Evolutionary conservation across 2,113 vertebrate genomes (phyloP), one percentile per base, ranked within the genome.

Genomic region (Sinocyclocheilus grahami): DNA sequence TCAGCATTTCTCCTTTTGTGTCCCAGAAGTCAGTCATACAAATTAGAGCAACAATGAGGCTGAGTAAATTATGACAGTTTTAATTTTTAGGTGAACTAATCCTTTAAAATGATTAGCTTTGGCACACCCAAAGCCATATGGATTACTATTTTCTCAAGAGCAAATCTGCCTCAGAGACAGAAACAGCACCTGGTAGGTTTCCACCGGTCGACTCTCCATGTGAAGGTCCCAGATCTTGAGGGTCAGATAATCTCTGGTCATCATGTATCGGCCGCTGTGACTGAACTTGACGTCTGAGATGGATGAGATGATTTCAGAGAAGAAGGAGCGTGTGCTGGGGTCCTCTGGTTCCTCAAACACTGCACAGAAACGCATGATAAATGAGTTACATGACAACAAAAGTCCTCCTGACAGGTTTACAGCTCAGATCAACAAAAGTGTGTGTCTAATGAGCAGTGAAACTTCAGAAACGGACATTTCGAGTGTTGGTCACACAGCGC

Each of bases 271-370:
- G 89, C 98, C 97, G 82, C 96, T 98, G 94, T 99, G 97, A 92
- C 98, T 99, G 95, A 99, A 99, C 94, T 99, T 99, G 86, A 99
- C 97, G 90, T 99, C 98, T 9, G 97, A 98, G 94, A 99, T 98
- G 91, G 97, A 99, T 81, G 98, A 99, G 94, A 98, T 99, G 93
- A 99, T 99, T 95, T 99, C 97, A 71, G 98, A 99, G 93, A 99
- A 99, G 94, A 99, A 99, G 0, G 98, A 99, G 80, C 98, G 95
- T 92, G 97, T 98, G 94, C 97, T 99, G 86, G 97, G 97, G 92
- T 99, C 97, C 93, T 99, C 97, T n/a, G 97, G 97, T 91, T 99
- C 97, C 94, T 98, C 97, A 93, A 99, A 98, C 94, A 97, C 97
- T 98, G 85, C 3, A 39, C 4, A 46, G 51, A 88, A 33, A 27